Conservation (phyloP, 2,113 vertebrate species). For the Coturnix japonica region DNA sequence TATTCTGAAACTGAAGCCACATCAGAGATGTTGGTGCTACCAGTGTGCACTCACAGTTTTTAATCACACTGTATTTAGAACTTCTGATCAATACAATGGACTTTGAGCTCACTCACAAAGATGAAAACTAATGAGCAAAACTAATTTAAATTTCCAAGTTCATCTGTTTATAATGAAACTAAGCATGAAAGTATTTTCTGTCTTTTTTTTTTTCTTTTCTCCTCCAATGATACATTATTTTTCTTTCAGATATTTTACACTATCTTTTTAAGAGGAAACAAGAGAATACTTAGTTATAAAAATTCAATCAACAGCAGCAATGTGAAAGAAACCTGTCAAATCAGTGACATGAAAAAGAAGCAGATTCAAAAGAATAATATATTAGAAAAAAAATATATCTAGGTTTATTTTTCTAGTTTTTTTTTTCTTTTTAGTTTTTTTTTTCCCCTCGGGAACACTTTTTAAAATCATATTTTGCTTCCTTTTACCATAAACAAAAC, state of each 20-base stretch:
- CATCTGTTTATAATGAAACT: not conserved
- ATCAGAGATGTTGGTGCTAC: not conserved
- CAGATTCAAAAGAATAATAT: not conserved
- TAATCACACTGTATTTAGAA: not conserved
- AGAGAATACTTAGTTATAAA: not conserved
- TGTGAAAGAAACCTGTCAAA: not conserved
- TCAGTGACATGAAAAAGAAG: not conserved
- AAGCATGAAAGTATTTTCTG: not conserved
- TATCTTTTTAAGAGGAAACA: not conserved
- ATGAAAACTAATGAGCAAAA: slow-evolving; percentile 38
- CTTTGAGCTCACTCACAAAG: not conserved
- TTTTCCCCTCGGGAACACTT: not conserved
- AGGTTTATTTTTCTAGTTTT: no score
- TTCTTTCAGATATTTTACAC: not conserved
- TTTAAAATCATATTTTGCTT: not conserved
- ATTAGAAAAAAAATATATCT: not conserved
- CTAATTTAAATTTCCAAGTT: not conserved
- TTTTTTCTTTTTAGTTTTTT: not conserved
- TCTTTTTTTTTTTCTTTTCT: not conserved
- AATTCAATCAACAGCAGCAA: not conserved
- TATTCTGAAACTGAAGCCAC: not conserved
- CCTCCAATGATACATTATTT: not conserved
- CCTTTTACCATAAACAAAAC: not conserved
- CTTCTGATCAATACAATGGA: not conserved
- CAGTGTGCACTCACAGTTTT: not conserved